Conservation (phyloP, 2,888 invertebrate species). For the Chrysolina haemoptera region DNA sequence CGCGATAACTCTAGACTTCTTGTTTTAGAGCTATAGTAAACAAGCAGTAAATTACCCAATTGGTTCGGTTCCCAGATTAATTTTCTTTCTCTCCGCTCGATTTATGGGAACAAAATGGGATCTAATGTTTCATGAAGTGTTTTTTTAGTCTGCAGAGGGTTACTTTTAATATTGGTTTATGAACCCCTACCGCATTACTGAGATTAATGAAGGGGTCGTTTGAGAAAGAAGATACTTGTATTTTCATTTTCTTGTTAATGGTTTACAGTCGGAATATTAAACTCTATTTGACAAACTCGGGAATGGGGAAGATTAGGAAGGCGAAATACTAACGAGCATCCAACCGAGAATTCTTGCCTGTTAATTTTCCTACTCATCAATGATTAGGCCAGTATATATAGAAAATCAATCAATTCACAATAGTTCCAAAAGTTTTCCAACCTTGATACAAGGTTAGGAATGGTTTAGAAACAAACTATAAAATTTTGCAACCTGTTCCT, state of each 20-base stretch:
- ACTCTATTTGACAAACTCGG: conserved; percentile 41
- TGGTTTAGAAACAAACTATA: too few relatives aligned
- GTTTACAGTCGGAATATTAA: conserved; percentile 36
- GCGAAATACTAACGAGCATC: conserved; percentile 17
- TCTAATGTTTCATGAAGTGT: conserved; percentile 35
- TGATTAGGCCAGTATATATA: too few relatives aligned
- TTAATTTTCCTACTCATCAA: conserved; percentile 15
- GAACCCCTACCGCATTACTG: conserved; percentile 25
- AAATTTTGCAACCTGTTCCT: too few relatives aligned
- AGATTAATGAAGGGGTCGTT: conserved; percentile 34
- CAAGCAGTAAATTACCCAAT: conserved; percentile 37
- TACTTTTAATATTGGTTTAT: conserved; percentile 24
- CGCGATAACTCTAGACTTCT: conserved; percentile 15
- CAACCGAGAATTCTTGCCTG: not conserved
- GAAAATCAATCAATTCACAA: too few relatives aligned
- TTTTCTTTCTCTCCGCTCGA: conserved; percentile 30
- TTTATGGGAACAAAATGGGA: conserved; percentile 34
- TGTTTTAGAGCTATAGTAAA: conserved; percentile 24
- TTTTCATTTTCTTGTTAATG: conserved; percentile 36
- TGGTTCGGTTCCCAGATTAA: conserved; percentile 35
- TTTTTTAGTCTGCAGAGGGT: conserved; percentile 28
- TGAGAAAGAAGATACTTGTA: conserved; percentile 33
- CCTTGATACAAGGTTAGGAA: too few relatives aligned
- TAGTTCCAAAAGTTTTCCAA: too few relatives aligned
- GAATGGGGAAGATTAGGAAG: conserved; percentile 33